Conservation (phyloP, 2,888 invertebrate species). For the Agrilus cyanescens region DNA sequence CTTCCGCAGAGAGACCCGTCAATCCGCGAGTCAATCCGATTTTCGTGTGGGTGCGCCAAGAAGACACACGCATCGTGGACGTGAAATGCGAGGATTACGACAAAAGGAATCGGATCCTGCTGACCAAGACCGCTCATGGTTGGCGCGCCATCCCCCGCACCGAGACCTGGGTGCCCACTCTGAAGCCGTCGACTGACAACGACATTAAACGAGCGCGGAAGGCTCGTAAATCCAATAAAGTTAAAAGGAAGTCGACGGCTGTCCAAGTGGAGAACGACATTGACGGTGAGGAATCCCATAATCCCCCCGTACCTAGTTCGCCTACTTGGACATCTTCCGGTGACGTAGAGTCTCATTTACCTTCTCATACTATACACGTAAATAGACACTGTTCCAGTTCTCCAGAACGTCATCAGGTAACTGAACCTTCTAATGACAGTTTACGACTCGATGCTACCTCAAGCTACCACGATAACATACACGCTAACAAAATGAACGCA, state of each 20-base stretch:
- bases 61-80: conserved; percentile 68
- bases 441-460: conserved; percentile 30
- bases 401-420: conserved; percentile 19
- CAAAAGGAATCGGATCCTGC: conserved; percentile 68
- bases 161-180: conserved; percentile 42
- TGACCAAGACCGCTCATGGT: conserved; percentile 69
- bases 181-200: conserved; percentile 36
- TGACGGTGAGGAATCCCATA: conserved; percentile 13
- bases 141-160: conserved; percentile 77
- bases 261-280: conserved; percentile 30
- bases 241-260: conserved; percentile 29
- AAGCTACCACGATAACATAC: conserved; percentile 27
- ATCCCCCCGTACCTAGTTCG: conserved; percentile 14
- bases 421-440: conserved; percentile 12
- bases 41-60: conserved; percentile 75
- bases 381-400: conserved; percentile 30
- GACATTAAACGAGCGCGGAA: conserved; percentile 42
- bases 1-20: conserved; percentile 27
- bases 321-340: conserved; percentile 34
- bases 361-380: conserved; percentile 49
- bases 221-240: conserved; percentile 36
- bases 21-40: conserved; percentile 65
- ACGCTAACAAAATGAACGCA: conserved; percentile 31
- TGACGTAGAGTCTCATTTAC: conserved; percentile 49
- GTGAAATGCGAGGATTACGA: conserved; percentile 83